Evolutionary conservation across 2,113 vertebrate genomes (phyloP), one percentile per base, ranked within the genome.

Genomic region (Stomatorhinus ivindoensis): DNA sequence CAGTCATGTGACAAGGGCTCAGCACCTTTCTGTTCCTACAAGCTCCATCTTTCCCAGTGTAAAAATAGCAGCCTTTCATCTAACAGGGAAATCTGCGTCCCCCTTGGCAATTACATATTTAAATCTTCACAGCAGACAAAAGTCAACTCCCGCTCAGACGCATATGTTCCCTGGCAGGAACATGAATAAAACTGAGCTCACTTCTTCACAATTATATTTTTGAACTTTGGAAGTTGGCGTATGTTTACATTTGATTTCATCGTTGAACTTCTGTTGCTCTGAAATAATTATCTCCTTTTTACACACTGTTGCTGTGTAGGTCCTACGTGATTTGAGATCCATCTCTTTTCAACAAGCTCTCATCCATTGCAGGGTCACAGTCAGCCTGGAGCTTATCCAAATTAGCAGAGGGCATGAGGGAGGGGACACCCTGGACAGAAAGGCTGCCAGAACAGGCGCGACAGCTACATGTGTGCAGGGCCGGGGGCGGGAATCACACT

Each of bases 41-140:
- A 19, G 35, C 31, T 80, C 73, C 31, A 42, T 80, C 73, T 80
- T 80, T 80, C 35, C 73, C 73, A 17, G 15, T 39, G 31, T 80
- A 80, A 80, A 80, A 80, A 80, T 80, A 80, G 73, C 73, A 80
- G 31, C 35, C 13, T 80, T 80, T 80, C 73, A 80, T 35, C 73
- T 80, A 80, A 80, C 73, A 80, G 73, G 35, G 73, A 42, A 42
- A 80, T 80, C 73, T 80, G 73, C 0, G 6, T 17, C 35, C 73
- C 73, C 73, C 73, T 42, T 42, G 73, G 35, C 31, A 80, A 80
- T 80, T 80, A 42, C 35, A 80, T 80, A 80, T 80, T 80, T 80
- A 80, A 80, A 80, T 80, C 73, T 80, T 80, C 73, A 80, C 73
- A 80, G 35, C 73, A 80, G 73, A 80, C 73, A 80, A 42, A 35